Evolutionary conservation across 2,113 vertebrate species (phyloP), one percentile per base, ranked within the genome.

Genomic region (Gallinago jamesoni): DNA sequence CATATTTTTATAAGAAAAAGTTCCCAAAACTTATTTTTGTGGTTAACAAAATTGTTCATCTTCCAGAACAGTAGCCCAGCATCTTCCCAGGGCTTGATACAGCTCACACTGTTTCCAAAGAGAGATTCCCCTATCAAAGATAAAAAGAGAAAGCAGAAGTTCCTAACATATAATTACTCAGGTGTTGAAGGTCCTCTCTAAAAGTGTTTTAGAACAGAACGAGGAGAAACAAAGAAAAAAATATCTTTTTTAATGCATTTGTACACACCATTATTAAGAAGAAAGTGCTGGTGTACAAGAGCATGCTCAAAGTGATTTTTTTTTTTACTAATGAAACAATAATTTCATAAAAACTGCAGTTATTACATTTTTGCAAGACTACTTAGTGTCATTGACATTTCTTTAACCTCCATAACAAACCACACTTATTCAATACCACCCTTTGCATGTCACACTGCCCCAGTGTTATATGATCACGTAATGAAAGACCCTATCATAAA

Each of bases 401-500:
- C 90, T 93, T 93, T 97, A 97, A 97, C 96, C 97, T 97, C 89
- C 77, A 62, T 69, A 92, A 95, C 43, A 94, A 96, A 67, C 88
- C 89, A 93, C 67, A 92, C 87, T 96, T 87, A 89, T 53, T 96
- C 92, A 95, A 89, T 84, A 93, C 39, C 76, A 87, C 75, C 76
- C 86, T 79, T 70, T 68, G 63, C 90, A 59, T 90, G 95, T 96
- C 95, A 96, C n/a, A 57, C 39, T 94, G 70, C 81, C n/a, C 45
- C 81, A 89, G 84, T 93, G 93, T 96, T 97, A 97, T 75, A 78
- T 84, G 96, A 96, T 96, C 95, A 80, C 0, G 4, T 95, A 95
- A 94, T 90, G 96, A 97, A 97, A 96, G 93, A 93, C 62, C 52
- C 18, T 81, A 90, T 83, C 89, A 94, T 96, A 97, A 97, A 97